Evolutionary conservation across 2,797 vertebrate genomes (phyloP), one percentile per base, ranked within the genome.

Genomic region (Hyperoplus immaculatus): DNA sequence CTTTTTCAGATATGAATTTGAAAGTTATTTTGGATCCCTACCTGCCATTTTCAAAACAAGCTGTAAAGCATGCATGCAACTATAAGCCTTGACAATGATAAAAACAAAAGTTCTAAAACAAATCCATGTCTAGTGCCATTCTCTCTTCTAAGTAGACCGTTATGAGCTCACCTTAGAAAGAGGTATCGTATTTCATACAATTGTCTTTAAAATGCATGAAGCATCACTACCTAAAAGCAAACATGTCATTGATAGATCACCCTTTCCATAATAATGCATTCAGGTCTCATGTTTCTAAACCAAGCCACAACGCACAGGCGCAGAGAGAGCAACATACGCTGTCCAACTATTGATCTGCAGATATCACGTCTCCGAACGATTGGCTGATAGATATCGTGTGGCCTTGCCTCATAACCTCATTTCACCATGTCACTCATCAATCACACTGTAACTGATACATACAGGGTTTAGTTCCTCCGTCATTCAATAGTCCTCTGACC

Each of bases 321-420:
- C 56, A 73, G 49, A 72, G 53, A 80, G 62, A 78, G 75, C 82
- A 81, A 83, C 82, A 72, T 71, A 78, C 74, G 11, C 74, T 72
- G 73, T 75, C 81, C 77, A 83, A 66, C 74, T 70, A 94, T 93
- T 70, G 89, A 93, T 92, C 78, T 72, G 71, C 71, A 87, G 61
- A 82, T 92, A 92, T 92, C 83, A 21, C 72, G 82, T 90, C 59
- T 80, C 87, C 77, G 59, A 80, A 84, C 72, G 84, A 93, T 87
- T 81, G 88, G 65, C 84, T 69, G 58, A 72, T 64, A 78, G 67
- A 76, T 90, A 92, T 89, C 86, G 15, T 75, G 76, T 90, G 82
- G 67, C 87, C 81, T 82, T 64, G 82, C 78, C 76, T 87, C 82
- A 69, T 59, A 71, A 71, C 66, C 77, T 77, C 74, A 46, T 81